Evolutionary conservation across 2,113 vertebrate genomes (phyloP), one percentile per base, ranked within the genome.

Genomic region (Circaetus gallicus): DNA sequence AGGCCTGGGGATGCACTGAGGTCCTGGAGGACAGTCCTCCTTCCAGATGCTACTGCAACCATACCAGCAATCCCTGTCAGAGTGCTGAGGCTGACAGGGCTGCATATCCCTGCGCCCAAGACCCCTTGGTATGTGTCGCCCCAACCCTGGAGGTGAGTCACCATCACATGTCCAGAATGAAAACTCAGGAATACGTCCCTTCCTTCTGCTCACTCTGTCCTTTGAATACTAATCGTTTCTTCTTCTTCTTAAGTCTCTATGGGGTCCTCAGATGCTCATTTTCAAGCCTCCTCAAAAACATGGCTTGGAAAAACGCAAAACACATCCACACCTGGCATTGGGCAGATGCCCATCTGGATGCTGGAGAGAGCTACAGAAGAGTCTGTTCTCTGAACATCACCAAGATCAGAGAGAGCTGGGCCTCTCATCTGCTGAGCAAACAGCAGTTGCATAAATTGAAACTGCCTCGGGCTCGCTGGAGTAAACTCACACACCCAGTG

Each of bases 381-480:
- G 28, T 50, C 83, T 83, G 47, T 74, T 89, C 67, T 76, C 72
- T 42, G 43, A 89, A 69, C 70, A 88, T 79, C 62, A 81, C 31
- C 0, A 4, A 91, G 86, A 94, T 94, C 92, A 94, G 94, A 94
- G 84, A 66, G n/a, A 95, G n/a, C 53, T 73, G 82, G 73, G 91
- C 85, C 90, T 95, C 88, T 87, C 86, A 83, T 89, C 77, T 97
- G 80, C 96, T 96, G 89, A 96, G 86, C 91, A 96, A 97, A 96
- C 78, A 96, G 74, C 66, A 83, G 91, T 93, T 97, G 94, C 96
- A 96, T 95, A 95, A 97, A 95, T 71, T 95, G 95, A 96, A 95
- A 95, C 92, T 78, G 81, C 96, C 81, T 74, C 28, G 0, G 92
- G 94, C 86, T 93, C 1, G 0, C 74, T 94, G 84, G 72, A 87